Evolutionary conservation across 2,797 vertebrate genomes (phyloP).

Genomic region (Muraenolepis orangiensis): DNA sequence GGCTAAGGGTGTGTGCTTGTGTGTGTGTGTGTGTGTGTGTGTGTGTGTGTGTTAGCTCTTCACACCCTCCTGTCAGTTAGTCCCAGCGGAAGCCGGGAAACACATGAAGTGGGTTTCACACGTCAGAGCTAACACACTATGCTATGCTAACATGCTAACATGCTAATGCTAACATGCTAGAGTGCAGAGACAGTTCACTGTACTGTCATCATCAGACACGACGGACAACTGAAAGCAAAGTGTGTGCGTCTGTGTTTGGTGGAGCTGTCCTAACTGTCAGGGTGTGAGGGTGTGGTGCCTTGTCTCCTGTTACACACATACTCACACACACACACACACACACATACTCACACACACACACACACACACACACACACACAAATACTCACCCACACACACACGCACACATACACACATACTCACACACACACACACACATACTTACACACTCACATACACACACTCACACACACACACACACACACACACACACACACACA

Average conservation of each 20-base stretch:
- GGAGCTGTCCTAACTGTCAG: background rate
- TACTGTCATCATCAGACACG: too few species aligned
- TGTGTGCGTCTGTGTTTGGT: constrained; percentile 16
- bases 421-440: constrained; percentile 27
- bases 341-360: constrained; percentile 14
- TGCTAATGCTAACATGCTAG: too few species aligned
- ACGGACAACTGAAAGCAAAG: too few species aligned
- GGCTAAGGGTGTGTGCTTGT: too few species aligned
- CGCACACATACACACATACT: constrained; percentile 17
- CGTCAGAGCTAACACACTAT: background rate
- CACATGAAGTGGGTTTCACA: background rate
- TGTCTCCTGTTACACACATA: background rate
- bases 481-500: background rate
- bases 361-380: constrained; percentile 45
- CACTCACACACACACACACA: constrained; percentile 31
- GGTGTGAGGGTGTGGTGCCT: background rate
- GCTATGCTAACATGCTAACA: too few species aligned
- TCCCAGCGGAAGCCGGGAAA: background rate
- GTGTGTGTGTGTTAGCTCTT: background rate
- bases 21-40: background rate
- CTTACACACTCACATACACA: too few species aligned
- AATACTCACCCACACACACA: constrained; percentile 3
- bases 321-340: background rate
- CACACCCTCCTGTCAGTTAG: background rate
- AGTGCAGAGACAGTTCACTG: too few species aligned